Evolutionary conservation across 2,888 invertebrate genomes (phyloP), one percentile per base, ranked within the genome.

Genomic region (Autographa pulchrina): DNA sequence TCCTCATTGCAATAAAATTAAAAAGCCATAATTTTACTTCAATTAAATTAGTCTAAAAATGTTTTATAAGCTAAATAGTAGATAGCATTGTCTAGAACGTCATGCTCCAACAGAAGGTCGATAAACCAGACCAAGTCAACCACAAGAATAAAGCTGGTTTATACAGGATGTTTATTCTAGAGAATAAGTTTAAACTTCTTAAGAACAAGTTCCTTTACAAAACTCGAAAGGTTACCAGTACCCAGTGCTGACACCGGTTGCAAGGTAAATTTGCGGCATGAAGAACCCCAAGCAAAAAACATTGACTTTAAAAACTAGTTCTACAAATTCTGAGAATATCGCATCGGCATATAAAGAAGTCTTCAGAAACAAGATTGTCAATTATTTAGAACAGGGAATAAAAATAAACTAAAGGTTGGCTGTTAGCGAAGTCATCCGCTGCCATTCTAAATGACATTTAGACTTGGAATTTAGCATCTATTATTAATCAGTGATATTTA

Each of bases 371-470:
- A 58, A 62, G 43, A 38, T 60, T 62, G 54, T 16, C 31, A 41
- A 43, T 54, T 18, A 52, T 59, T 65, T 56, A 13, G 20, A 61
- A 78, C 58, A 62, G 63, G 63, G 63, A 62, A 70, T 74, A 66
- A 77, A 60, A 66, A 70, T 74, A 66, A 77, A 60, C 61, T 56
- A 61, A 78, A 77, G 52, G 79, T 62, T 58, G 70, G 16, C 9
- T 25, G 11, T 63, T 14, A 18, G 54, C 35, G n/a, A 70, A 60
- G 32, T 48, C 14, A 25, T 25, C 20, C 58, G 11, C 20, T 59
- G 64, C 58, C 20, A 62, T 65, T 77, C 58, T 52, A 14, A 62
- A 64, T 79, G 60, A 31, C 0, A 56, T 41, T 66, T 31, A 6
- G 18, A 13, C 32, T 59, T n/a, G n/a, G 38, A 74, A 65, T 58